Base-by-base conservation (phyloP, 2,888 invertebrate genomes). In the Aradus depressus region DNA sequence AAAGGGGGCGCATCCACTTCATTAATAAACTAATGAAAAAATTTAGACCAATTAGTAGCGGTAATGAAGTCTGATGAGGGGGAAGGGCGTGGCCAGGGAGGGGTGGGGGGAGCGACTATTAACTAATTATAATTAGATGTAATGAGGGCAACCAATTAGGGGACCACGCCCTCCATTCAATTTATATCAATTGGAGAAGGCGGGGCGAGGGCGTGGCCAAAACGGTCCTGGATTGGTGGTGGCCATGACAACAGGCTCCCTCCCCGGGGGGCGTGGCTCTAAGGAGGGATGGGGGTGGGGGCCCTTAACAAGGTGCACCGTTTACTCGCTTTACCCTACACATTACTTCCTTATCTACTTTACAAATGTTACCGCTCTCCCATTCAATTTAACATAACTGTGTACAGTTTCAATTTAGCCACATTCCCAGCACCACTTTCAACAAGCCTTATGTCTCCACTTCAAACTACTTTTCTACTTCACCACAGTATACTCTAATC, bases 161-260 rank as follows among this genome's bases (percentile, higher is more conserved):
- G 19, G 21, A 47, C 22, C 38, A 19, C 5, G 3, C 8, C 16
- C 32, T 47, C 37, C 22, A 47, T 47, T 47, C 47, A 47, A 47
- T 47, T 47, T 47, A 47, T 47, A 47, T 47, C 47, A 47, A 47
- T 47, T 47, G 47, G 16, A 12, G 47, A 25, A 28, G 47, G 47
- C 47, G 47, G 31, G 31, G 26, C 4, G n/a, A 32, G 19, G 47
- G 3, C 6, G 25, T 8, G 19, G 16, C 21, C 18, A 22, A 12
- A 16, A 4, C 10, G 38, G 8, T 18, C 12, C 22, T 12, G 4
- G n/a, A 47, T 47, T 47, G 47, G 47, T 38, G 6, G 38, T 47
- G n/a, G 22, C 47, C 37, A 47, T 47, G 47, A 28, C 35, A 28
- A 47, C 37, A 35, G 39, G 44, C 52, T 28, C 16, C 23, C 44